Evolutionary conservation across 2,888 invertebrate species (phyloP).

Genomic region (Caenorhabditis angaria): DNA sequence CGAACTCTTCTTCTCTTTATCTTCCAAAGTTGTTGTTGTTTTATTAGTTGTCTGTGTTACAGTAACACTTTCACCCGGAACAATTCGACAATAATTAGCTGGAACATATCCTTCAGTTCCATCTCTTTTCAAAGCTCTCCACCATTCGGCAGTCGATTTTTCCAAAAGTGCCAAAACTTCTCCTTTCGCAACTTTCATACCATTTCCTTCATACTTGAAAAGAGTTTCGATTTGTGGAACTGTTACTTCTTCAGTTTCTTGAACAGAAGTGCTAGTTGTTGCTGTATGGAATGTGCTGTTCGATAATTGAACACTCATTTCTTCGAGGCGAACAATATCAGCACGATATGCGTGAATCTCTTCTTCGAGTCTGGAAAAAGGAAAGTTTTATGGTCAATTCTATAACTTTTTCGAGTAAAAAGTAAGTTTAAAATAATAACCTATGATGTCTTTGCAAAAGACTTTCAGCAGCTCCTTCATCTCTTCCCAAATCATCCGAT

Average conservation of each 20-base stretch:
- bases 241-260: slow-evolving; percentile 60
- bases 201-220: slow-evolving; percentile 73
- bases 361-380: slow-evolving; percentile 59
- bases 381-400: too few relatives aligned
- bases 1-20: slow-evolving; percentile 44
- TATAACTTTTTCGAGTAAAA: background rate
- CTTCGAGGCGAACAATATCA: slow-evolving; percentile 68
- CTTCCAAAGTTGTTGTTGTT: slow-evolving; percentile 41
- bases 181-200: slow-evolving; percentile 91
- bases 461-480: slow-evolving; percentile 64
- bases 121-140: slow-evolving; percentile 87
- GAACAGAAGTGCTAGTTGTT: slow-evolving; percentile 36
- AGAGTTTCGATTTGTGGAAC: slow-evolving; percentile 64
- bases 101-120: slow-evolving; percentile 96
- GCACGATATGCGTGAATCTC: slow-evolving; percentile 67
- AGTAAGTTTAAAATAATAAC: background rate
- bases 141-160: slow-evolving; percentile 88
- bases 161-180: slow-evolving; percentile 91
- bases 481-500: slow-evolving; percentile 86
- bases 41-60: slow-evolving; percentile 49
- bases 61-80: slow-evolving; percentile 59
- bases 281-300: slow-evolving; percentile 66
- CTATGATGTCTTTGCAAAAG: slow-evolving; percentile 74
- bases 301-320: slow-evolving; percentile 72
- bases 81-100: slow-evolving; percentile 79